These are phyloP conservation scores for Manacus vitellinus DNA, from an alignment of 2,113 vertebrate species.

Conservation along the genomic window DNA sequence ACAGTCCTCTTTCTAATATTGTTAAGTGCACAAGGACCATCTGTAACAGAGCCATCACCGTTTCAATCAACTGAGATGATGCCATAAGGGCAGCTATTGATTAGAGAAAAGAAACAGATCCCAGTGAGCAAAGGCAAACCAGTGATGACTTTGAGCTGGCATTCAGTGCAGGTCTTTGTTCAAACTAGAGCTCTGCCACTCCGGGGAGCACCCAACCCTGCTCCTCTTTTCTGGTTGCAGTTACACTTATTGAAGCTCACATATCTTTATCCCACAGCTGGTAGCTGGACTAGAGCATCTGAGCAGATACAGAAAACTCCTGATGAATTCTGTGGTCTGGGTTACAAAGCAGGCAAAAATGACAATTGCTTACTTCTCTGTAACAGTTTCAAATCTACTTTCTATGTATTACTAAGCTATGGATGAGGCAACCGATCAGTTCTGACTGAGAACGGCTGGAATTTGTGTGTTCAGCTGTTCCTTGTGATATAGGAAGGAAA, in stretches of 20 bases:
- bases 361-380: not conserved
- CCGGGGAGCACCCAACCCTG: not conserved
- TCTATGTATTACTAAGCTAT: not conserved
- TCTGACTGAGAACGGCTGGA: not conserved
- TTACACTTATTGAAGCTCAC: not conserved
- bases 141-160: not conserved
- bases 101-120: not conserved
- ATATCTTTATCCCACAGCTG: not conserved
- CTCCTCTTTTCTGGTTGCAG: not conserved
- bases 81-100: not conserved
- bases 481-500: not conserved
- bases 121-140: not conserved
- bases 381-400: not conserved
- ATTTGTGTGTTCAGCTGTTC: slow-evolving; percentile 36
- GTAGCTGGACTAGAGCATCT: not conserved
- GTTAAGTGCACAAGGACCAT: not conserved
- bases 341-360: not conserved
- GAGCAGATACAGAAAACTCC: not conserved
- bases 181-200: not conserved
- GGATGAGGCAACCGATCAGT: not conserved
- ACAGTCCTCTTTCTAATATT: not conserved
- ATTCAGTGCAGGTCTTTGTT: not conserved
- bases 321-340: not conserved
- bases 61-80: not conserved
- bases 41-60: not conserved